Evolutionary conservation across 2,797 vertebrate species (phyloP), one percentile per base, ranked within the genome.

Genomic region (Podarcis siculus): DNA sequence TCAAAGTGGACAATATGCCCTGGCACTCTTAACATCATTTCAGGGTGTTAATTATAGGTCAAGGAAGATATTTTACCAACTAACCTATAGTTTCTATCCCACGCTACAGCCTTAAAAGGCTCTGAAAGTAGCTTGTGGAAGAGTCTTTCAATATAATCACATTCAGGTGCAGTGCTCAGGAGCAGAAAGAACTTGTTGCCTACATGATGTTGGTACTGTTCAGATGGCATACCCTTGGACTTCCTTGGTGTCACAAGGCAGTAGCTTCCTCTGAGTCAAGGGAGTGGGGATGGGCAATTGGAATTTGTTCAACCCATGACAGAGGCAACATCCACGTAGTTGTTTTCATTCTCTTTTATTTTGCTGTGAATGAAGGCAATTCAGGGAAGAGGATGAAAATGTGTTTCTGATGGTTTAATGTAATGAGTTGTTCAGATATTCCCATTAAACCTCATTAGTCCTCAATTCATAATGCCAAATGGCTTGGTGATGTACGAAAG

Each of bases 401-500:
- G 42, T 21, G 82, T 85, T 90, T 90, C 90, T 58, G 2, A 83
- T 61, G 61, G 5, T 79, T 6, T 27, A 79, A 86, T 92, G 91
- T 88, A 89, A 82, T 73, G 64, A 90, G 85, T 17, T 4, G 19
- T 91, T 92, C 66, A 64, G 81, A 77, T 91, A 91, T 21, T 73
- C 23, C 80, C 69, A 85, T 90, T 91, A 85, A 81, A 85, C 76
- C 30, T 79, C 78, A 30, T 88, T 69, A 79, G 89, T 91, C 67
- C 71, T 45, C 7, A 13, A 82, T 92, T 87, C 66, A 35, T 92
- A 80, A 78, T 84, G 85, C 37, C 81, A 77, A 94, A 85, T 61
- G 85, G 42, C 91, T 93, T 8, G 0, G 0, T 86, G 89, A 3
- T 82, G 4, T 72, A 76, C 5, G 10, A 61, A 1, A 84, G 2